These are phyloP conservation scores for Thereva nobilitata DNA, from an alignment of 2,888 invertebrate species.

Conservation along the genomic window DNA sequence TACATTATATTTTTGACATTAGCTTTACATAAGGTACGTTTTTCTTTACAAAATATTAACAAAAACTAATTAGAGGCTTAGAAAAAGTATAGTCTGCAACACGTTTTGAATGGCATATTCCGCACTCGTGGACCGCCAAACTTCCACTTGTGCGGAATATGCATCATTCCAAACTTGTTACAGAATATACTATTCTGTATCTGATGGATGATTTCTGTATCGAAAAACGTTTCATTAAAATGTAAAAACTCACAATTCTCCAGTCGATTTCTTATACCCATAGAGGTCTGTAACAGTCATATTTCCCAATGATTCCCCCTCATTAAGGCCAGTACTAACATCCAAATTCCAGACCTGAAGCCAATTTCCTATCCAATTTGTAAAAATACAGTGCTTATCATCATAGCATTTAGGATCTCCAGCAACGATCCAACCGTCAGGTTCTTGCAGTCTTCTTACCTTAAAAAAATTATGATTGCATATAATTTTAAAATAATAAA, in stretches of 20 bases:
- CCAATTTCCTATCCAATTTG: slow-evolving; percentile 60
- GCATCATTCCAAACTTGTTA: too few relatives aligned
- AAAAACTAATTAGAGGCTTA: too few relatives aligned
- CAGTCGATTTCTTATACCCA: slow-evolving; percentile 65
- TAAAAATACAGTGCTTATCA: slow-evolving; percentile 50
- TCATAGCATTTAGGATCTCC: slow-evolving; percentile 58
- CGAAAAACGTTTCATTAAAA: not conserved
- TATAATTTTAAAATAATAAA: not conserved
- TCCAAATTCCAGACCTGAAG: slow-evolving; percentile 56
- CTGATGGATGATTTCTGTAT: too few relatives aligned
- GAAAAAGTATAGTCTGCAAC: too few relatives aligned
- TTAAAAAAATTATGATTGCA: slow-evolving; percentile 43
- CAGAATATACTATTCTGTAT: too few relatives aligned
- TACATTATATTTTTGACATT: too few relatives aligned
- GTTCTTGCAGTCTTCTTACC: slow-evolving; percentile 63
- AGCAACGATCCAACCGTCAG: slow-evolving; percentile 72
- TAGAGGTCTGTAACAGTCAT: slow-evolving; percentile 65
- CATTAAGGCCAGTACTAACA: slow-evolving; percentile 50
- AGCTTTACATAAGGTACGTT: too few relatives aligned
- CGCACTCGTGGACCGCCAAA: too few relatives aligned
- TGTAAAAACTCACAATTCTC: slow-evolving; percentile 61
- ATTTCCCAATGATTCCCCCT: slow-evolving; percentile 56
- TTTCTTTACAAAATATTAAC: too few relatives aligned
- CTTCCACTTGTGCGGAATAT: too few relatives aligned
- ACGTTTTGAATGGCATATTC: too few relatives aligned